Evolutionary conservation across 1,140 invertebrate species (phyloP), one percentile per base, ranked within the genome.

Genomic region (Drosophila arizonae): DNA sequence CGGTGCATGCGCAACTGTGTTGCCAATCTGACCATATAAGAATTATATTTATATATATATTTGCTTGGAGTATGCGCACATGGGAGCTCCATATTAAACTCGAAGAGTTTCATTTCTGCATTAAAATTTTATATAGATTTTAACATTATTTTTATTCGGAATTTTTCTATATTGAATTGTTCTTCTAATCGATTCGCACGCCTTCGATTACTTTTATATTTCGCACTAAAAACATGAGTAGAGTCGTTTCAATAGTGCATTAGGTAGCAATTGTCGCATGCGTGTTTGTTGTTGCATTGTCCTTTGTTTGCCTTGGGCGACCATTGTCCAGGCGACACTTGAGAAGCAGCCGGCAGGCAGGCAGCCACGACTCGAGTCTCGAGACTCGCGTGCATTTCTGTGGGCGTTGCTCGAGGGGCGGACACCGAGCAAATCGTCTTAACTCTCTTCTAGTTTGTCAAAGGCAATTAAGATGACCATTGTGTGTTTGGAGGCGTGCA

Each of bases 221-320:
- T 46, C 43, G n/a, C 43, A 17, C 17, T 45, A 33, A 45, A 45
- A 45, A n/a, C 15, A 50, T 26, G 10, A 6, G 24, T 4, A 2
- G 46, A 4, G 10, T 36, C 21, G 11, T 4, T 10, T 58, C 46
- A 33, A 46, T 45, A 17, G 26, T 28, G n/a, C 26, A 58, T 58
- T n/a, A 70, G 76, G 63, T 77, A 68, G 64, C 81, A 84, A 84
- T 85, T 86, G 81, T 81, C 81, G 75, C 76, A 70, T 77, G 60
- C 50, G 76, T 62, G 51, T 51, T 51, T 26, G 24, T 28, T 26
- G 24, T 63, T 24, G 33, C 72, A 56, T 79, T 61, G 45, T 64
- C 60, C 17, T 45, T 55, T 43, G 21, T 61, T 9, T 51, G 43
- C 17, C 58, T 30, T 36, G 28, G 41, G 17, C 39, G 65, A 43